Evolutionary conservation across 2,797 vertebrate genomes (phyloP).

Genomic region (Clarias platycephalus): DNA sequence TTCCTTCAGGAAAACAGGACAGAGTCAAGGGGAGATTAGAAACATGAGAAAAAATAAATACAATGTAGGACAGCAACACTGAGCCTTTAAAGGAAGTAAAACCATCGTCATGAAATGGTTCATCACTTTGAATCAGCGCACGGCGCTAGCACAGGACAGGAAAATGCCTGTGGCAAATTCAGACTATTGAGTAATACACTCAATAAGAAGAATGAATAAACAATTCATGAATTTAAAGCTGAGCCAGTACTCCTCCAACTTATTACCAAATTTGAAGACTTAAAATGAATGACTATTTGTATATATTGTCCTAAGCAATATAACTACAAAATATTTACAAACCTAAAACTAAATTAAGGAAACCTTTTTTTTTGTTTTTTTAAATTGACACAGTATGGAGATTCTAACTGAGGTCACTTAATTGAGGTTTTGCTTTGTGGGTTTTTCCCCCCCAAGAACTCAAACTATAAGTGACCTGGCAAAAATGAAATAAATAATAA

Average conservation of each 20-base stretch:
- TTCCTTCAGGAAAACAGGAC: conserved; percentile 73
- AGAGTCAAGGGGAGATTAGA: conserved; percentile 66
- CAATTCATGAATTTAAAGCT: conserved; percentile 9
- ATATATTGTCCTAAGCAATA: background rate
- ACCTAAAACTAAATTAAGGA: no score
- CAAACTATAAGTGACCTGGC: conserved; percentile 96
- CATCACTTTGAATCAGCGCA: conserved; percentile 54
- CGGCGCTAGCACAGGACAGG: conserved; percentile 15
- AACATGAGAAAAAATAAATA: conserved; percentile 32
- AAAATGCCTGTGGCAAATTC: conserved; percentile 39
- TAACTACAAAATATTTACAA: background rate
- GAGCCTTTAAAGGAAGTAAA: conserved; percentile 29
- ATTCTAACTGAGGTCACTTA: conserved; percentile 96
- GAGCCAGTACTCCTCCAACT: background rate
- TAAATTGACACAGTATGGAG: conserved; percentile 99
- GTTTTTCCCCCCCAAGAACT: conserved; percentile 68
- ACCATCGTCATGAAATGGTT: conserved; percentile 45
- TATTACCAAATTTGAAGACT: background rate
- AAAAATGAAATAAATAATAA: conserved; percentile 73
- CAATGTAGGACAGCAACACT: conserved; percentile 55
- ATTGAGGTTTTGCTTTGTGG: conserved; percentile 79
- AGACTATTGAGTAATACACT: conserved; percentile 28
- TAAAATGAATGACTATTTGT: background rate
- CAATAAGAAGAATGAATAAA: conserved; percentile 21
- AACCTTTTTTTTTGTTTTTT: background rate